Conservation (phyloP, 37 sponge, comb jelly and placozoan genomes). For the Spongilla lacustris region DNA sequence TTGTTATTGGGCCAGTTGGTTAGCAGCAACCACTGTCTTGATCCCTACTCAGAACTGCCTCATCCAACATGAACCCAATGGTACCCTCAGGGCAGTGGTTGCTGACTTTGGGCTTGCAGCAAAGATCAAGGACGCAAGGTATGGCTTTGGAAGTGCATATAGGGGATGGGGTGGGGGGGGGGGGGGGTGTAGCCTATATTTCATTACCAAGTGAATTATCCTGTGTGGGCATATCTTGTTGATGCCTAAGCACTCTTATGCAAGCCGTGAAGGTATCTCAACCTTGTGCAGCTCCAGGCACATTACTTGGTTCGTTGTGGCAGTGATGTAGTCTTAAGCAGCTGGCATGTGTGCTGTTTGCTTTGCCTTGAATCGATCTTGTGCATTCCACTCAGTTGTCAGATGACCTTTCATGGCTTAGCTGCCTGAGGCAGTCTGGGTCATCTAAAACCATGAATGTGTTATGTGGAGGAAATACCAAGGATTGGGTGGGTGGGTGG, state of each 20-base stretch:
- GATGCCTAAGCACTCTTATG: too few relatives aligned
- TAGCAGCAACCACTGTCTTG: not conserved
- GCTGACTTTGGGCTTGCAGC: constrained; percentile 98
- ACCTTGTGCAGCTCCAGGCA: too few relatives aligned
- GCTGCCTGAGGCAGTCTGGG: not conserved
- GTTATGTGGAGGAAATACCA: not conserved
- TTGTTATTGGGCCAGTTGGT: not conserved
- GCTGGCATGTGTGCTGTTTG: too few relatives aligned
- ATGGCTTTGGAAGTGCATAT: too few relatives aligned
- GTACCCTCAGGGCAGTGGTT: constrained; percentile 64
- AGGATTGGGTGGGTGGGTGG: not conserved
- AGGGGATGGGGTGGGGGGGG: not conserved
- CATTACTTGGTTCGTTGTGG: too few relatives aligned
- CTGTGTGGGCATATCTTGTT: too few relatives aligned
- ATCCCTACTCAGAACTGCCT: constrained; percentile 75
- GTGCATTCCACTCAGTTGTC: not conserved
- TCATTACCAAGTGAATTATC: too few relatives aligned
- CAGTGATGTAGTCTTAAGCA: too few relatives aligned
- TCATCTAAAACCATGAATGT: not conserved
- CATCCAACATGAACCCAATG: constrained; percentile 52
- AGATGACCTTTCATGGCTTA: not conserved
- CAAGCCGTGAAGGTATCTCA: too few relatives aligned
- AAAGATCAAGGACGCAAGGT: constrained; percentile 76
- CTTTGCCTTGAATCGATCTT: not conserved
- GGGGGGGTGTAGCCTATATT: not conserved